These are phyloP conservation scores for Drosophila aff. DNA, from an alignment of 1,140 invertebrate genomes.

Conservation along the genomic window DNA sequence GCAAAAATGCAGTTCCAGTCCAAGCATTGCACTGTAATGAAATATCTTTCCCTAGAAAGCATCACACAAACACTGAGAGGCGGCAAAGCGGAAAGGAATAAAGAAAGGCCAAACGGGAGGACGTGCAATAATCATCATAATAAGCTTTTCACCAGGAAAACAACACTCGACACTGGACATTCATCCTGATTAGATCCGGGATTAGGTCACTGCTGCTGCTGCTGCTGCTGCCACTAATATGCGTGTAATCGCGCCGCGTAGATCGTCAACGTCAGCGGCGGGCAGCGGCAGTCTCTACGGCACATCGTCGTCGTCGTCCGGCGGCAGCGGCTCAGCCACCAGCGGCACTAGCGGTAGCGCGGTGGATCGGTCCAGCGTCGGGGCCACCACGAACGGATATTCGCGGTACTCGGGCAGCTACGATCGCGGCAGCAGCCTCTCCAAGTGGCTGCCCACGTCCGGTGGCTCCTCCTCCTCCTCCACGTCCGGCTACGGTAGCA, in stretches of 20 bases:
- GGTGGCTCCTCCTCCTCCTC: slow-evolving; percentile 50
- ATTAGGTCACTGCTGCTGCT: slow-evolving; percentile 54
- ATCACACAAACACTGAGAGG: neutral
- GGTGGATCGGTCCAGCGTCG: slow-evolving; percentile 37
- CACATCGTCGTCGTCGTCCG: slow-evolving; percentile 65
- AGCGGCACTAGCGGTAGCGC: slow-evolving; percentile 39
- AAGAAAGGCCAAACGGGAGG: neutral
- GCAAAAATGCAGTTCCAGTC: slow-evolving; percentile 22
- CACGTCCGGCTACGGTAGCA: slow-evolving; percentile 55
- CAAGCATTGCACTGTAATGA: slow-evolving; percentile 22
- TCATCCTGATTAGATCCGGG: slow-evolving; percentile 36
- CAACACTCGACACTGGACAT: slow-evolving; percentile 30
- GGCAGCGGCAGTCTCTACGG: slow-evolving; percentile 83
- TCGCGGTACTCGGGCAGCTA: slow-evolving; percentile 65
- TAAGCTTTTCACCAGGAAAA: neutral
- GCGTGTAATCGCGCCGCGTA: slow-evolving; percentile 85
- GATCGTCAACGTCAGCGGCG: slow-evolving; percentile 84
- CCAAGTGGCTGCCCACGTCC: slow-evolving; percentile 66
- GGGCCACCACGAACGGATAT: slow-evolving; percentile 63
- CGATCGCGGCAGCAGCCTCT: slow-evolving; percentile 76
- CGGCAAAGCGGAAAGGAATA: neutral
- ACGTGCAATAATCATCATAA: slow-evolving; percentile 6
- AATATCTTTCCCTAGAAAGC: neutral
- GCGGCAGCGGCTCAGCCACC: slow-evolving; percentile 56
- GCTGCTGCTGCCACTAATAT: slow-evolving; percentile 75